Percentiles rank a stretch among this genome's conserved stretches.
Conservation (phyloP, 2,113 vertebrate genomes). For the Lampris megalopsis region DNA sequence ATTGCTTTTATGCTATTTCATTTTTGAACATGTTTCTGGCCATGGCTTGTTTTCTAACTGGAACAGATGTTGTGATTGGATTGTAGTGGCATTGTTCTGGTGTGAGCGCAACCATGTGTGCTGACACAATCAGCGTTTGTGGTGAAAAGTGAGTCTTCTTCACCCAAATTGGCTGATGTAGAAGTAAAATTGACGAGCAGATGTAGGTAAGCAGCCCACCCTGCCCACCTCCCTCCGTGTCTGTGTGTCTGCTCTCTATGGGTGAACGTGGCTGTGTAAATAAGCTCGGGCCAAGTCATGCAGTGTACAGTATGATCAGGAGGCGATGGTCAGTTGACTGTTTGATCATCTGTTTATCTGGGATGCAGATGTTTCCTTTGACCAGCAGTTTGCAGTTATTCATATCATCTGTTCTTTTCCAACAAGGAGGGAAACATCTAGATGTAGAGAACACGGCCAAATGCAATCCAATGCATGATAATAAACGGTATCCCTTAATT, state of each 20-base stretch:
- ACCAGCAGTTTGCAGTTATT: conserved; percentile 9
- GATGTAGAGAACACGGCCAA: conserved; percentile 5
- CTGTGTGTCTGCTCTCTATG: conserved; percentile 27
- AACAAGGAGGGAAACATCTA: conserved; percentile 4
- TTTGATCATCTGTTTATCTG: conserved; percentile 57
- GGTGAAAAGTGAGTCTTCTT: conserved; percentile 62
- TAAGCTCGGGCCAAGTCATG: conserved; percentile 48
- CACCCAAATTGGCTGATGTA: conserved; percentile 36
- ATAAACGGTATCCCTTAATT: neutral
- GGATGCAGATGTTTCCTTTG: conserved; percentile 59
- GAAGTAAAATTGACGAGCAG: conserved; percentile 38
- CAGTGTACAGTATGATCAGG: conserved; percentile 41
- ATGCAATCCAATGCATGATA: neutral
- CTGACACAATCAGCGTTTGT: conserved; percentile 59
- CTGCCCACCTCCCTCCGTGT: conserved; percentile 15
- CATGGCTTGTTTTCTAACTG: conserved; percentile 61
- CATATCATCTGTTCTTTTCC: conserved; percentile 28
- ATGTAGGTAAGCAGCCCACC: conserved; percentile 50
- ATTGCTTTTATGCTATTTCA: conserved; percentile 70
- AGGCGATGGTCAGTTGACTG: conserved; percentile 55
- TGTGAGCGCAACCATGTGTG: conserved; percentile 56
- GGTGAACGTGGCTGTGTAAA: conserved; percentile 50
- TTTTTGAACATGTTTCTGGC: conserved; percentile 78
- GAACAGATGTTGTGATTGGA: conserved; percentile 79
- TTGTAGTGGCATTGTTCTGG: conserved; percentile 70